A percentile compares a stretch with the other conserved stretches of the same genome.
These are phyloP conservation scores for Cepphus grylle DNA, from an alignment of 2,113 vertebrate genomes.

Conservation along the genomic window DNA sequence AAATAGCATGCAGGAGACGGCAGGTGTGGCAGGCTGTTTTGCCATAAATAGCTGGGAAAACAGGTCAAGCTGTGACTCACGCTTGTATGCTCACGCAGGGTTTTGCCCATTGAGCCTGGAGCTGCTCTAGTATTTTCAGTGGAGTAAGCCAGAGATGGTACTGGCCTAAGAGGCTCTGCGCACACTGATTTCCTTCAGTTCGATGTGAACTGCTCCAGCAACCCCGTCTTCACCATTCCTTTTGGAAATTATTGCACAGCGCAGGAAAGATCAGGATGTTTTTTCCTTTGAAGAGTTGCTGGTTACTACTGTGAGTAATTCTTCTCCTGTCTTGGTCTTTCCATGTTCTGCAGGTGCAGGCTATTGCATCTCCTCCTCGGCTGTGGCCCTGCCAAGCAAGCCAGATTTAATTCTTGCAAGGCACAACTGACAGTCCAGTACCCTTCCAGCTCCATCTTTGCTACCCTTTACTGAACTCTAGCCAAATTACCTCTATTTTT, in stretches of 20 bases:
- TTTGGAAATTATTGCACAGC: not conserved
- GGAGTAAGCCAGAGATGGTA: not conserved
- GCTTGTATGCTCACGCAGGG: fast-evolving
- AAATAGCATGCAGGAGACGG: not conserved
- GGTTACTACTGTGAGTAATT: not conserved
- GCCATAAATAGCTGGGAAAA: slow-evolving; percentile 32
- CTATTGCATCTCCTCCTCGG: not conserved
- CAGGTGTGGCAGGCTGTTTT: slow-evolving; percentile 14
- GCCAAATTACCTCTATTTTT: not conserved
- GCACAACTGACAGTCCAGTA: not conserved
- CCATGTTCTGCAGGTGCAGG: not conserved
- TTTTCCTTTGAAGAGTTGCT: not conserved
- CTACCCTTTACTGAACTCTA: not conserved
- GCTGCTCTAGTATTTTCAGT: not conserved
- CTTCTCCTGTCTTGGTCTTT: not conserved
- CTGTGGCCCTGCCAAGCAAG: not conserved
- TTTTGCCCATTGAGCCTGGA: not conserved
- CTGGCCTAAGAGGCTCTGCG: not conserved
- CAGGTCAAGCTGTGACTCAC: not conserved
- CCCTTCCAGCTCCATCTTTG: not conserved
- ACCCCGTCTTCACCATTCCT: not conserved
- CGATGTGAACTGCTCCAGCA: not conserved
- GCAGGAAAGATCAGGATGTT: not conserved
- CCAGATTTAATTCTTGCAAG: not conserved
- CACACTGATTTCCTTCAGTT: not conserved